Percentiles rank a stretch among this genome's conserved stretches.
Conservation (phyloP, 1,140 invertebrate genomes). For the Drosophila equinoxialis region DNA sequence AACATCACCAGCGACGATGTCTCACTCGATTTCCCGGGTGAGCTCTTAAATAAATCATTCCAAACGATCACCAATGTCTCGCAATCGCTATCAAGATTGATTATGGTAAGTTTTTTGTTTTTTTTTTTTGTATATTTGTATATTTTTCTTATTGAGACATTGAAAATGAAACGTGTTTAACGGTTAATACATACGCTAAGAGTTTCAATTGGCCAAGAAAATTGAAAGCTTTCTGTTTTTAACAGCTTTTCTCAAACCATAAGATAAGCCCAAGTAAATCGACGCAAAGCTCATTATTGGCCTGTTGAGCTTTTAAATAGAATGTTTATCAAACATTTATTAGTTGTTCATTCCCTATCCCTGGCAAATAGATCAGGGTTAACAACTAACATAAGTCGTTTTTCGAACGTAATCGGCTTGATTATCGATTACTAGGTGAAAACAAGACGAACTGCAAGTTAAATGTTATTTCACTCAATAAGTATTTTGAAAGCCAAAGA, state of each 20-base stretch:
- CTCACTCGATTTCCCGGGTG: constrained; percentile 86
- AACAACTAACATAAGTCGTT: no score
- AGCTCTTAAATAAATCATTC: constrained; percentile 88
- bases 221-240: neutral
- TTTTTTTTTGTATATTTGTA: neutral
- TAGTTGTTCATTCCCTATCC: no score
- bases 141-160: neutral
- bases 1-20: constrained; percentile 87
- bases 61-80: constrained; percentile 88
- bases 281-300: neutral
- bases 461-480: no score
- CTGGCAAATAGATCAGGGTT: neutral
- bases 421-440: no score
- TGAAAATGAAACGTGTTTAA: constrained; percentile 4
- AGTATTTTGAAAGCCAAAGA: no score
- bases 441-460: no score
- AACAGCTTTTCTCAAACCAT: neutral
- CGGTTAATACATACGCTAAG: neutral
- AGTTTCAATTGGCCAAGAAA: neutral
- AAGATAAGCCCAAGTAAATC: neutral
- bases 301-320: neutral
- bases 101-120: constrained; percentile 85
- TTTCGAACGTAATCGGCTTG: no score
- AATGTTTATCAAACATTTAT: no score
- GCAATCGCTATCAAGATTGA: constrained; percentile 87